Conservation (phyloP, 30 jellyfish, hydroid and myxozoan species). For the Hydractinia symbiolongicarpus region DNA sequence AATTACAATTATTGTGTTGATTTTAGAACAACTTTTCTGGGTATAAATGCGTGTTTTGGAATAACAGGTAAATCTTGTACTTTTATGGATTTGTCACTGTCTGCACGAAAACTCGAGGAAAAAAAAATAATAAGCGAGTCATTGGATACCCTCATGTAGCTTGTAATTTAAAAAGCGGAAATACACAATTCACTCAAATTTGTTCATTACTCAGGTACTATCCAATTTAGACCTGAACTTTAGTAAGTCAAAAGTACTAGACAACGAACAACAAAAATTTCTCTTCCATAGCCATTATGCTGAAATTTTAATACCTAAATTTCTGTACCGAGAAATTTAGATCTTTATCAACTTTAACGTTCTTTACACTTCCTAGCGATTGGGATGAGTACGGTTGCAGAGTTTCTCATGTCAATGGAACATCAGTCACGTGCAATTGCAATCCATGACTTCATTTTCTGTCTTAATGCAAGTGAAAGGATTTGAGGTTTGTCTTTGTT, state of each 20-base stretch:
- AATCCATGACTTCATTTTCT: slow-evolving; percentile 32
- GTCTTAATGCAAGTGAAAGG: slow-evolving; percentile 20
- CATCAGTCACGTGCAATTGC: slow-evolving; percentile 18
- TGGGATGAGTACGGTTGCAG: slow-evolving; percentile 20
- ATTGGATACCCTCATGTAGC: too few relatives aligned
- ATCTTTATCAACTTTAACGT: not conserved
- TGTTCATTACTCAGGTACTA: not conserved
- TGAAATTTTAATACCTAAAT: too few relatives aligned
- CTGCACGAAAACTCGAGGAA: not conserved
- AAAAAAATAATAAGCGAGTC: too few relatives aligned
- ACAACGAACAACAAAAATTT: too few relatives aligned
- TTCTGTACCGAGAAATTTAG: too few relatives aligned
- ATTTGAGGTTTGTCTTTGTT: not conserved
- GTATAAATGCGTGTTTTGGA: slow-evolving; percentile 23
- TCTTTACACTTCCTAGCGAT: not conserved
- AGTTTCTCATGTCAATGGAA: slow-evolving; percentile 8
- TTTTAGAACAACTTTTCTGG: slow-evolving; percentile 4
- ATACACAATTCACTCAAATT: not conserved
- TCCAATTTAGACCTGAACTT: not conserved
- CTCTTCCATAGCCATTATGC: too few relatives aligned
- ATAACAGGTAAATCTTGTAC: slow-evolving; percentile 16
- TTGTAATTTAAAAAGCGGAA: too few relatives aligned
- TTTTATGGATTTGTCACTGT: not conserved
- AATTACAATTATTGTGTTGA: not conserved
- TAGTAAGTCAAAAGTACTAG: too few relatives aligned